These are phyloP conservation scores for Tinamus guttatus DNA, from an alignment of 2,113 vertebrate species.

Conservation along the genomic window DNA sequence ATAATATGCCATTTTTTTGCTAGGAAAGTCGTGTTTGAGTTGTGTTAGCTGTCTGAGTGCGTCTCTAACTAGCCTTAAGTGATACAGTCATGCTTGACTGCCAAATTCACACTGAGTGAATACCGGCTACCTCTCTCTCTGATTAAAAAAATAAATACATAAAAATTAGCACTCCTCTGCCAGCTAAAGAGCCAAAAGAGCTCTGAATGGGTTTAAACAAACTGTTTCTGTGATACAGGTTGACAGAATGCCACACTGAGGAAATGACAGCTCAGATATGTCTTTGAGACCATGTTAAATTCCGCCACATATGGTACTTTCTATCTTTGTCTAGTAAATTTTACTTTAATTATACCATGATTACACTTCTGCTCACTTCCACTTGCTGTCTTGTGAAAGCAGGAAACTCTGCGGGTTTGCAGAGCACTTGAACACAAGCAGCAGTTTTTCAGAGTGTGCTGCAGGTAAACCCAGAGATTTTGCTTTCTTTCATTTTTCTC, in stretches of 20 bases:
- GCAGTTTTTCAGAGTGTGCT: neutral
- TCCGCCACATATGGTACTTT: slow-evolving; percentile 8
- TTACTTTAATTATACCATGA: neutral
- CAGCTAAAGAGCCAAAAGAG: slow-evolving; percentile 27
- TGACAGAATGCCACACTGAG: neutral
- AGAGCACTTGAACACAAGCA: neutral
- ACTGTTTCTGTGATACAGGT: neutral
- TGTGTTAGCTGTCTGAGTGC: slow-evolving; percentile 18
- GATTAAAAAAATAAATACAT: neutral
- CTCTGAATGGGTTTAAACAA: slow-evolving; percentile 11
- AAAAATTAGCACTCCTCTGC: neutral
- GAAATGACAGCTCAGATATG: neutral
- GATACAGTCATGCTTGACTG: slow-evolving; percentile 42
- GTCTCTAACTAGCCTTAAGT: slow-evolving; percentile 27
- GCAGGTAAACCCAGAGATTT: neutral
- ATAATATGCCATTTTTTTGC: neutral
- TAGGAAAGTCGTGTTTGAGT: neutral
- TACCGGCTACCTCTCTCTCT: slow-evolving; percentile 47
- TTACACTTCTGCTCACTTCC: slow-evolving; percentile 37
- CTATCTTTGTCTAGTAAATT: neutral
- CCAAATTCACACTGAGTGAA: slow-evolving; percentile 38
- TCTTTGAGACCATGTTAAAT: slow-evolving; percentile 28
- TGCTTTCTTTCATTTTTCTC: neutral
- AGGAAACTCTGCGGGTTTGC: neutral
- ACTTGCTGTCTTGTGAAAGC: neutral